Base-by-base conservation (phyloP, 2,888 invertebrate genomes). In the Latrodectus elegans region DNA sequence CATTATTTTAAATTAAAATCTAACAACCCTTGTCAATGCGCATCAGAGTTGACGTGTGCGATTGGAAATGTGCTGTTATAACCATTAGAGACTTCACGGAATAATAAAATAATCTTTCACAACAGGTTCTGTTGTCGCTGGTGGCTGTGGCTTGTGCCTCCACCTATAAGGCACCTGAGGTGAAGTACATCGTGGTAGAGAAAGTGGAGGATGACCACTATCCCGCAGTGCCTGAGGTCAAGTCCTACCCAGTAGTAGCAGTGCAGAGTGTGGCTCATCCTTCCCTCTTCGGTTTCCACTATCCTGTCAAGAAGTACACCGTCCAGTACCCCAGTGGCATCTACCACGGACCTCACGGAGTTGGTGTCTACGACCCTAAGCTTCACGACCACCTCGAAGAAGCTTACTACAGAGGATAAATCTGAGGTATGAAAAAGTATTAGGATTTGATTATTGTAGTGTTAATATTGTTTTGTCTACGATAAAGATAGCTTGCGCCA, bases 321-420 rank as follows among this genome's bases (percentile, higher is more conserved):
- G 81, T 77, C 8, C 81, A 81, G 49, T 81, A 81, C 15, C 86
- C 86, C 12, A 77, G 72, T n/a, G 86, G 86, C 9, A 9, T 87
- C 8, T 88, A 88, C 78, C 74, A 83, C 12, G 87, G 87, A 53
- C 87, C 87, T 8, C 87, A 88, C 22, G 87, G 87, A 12, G 9
- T 79, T 1, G 87, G 87, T 38, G 26, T 78, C 65, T 88, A 88
- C 64, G 74, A 88, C 15, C 87, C 87, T 11, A 74, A 83, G 26
- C 51, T 88, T 22, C 87, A 88, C 53, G 87, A 88, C 53, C 74
- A 67, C 11, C 68, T 88, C 6, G 87, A 88, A 17, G 73, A 88
- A 15, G 77, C 73, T 9, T 88, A 88, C 38, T 88, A 88, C 74
- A 68, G 78, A 68, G 87, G 87, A 26, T 88, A 60, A 83, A 26